Base-by-base conservation (phyloP, 2,113 vertebrate genomes). In the Haliaeetus leucogaster region DNA sequence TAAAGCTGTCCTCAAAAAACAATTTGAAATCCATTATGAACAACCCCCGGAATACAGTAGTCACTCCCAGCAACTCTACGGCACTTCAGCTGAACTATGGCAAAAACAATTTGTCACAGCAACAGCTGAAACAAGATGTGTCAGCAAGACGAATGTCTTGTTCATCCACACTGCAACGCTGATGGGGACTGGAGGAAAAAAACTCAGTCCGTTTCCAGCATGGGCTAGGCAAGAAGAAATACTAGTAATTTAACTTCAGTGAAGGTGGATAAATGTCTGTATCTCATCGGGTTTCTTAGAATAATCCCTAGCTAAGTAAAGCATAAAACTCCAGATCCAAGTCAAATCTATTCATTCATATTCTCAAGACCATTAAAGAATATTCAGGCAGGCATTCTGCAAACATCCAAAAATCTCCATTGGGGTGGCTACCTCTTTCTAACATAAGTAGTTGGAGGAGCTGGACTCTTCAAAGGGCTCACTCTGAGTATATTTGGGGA, bases 61-160 rank as follows among this genome's bases (percentile, higher is more conserved):
- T 76, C 9, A 29, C 71, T 93, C 59, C 65, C 56, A 81, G 78
- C 52, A 38, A 10, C 52, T 67, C 85, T 38, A 42, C 66, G 89
- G 89, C 27, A 27, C 84, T 90, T 96, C 48, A 82, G 70, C 83
- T 95, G 83, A 95, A 61, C 91, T 93, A 59, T 4, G 55, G 94
- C 76, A 96, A 88, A 86, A 93, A 89, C 85, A 90, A 97, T 97
- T 97, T 86, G 96, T 97, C 95, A 97, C 92, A 97, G 97, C 93
- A 98, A 89, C 95, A 97, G 96, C 95, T 97, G 95, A 94, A 95
- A 86, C 61, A 89, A 86, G 89, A 95, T 82, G 61, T 82, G 93
- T 93, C 93, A 93, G 94, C 66, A 88, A 97, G 95, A 97, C 58
- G 61, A 94, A 97, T 96, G 67, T 68, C 93, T 95, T 87, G 83